These are phyloP conservation scores for Erpornis zantholeuca DNA, from an alignment of 2,113 vertebrate species.

Conservation along the genomic window DNA sequence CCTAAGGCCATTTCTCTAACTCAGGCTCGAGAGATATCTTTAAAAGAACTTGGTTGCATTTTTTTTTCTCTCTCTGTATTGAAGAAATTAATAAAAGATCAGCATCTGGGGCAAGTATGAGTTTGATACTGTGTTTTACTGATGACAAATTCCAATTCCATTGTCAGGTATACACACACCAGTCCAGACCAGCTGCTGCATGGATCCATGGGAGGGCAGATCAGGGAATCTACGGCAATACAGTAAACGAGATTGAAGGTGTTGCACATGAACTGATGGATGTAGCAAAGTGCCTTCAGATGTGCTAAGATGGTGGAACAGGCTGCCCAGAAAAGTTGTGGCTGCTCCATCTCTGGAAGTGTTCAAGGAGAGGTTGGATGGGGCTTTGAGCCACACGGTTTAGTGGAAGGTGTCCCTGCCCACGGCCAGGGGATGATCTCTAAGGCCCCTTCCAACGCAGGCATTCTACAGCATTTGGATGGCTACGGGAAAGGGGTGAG, in stretches of 20 bases:
- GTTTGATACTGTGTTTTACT: not conserved
- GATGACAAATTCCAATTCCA: not conserved
- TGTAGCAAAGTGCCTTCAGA: not conserved
- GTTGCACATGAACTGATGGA: not conserved
- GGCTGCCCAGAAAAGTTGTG: not conserved
- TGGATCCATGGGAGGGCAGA: not conserved
- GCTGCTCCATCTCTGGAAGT: not conserved
- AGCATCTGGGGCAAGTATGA: not conserved
- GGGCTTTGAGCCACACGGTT: not conserved
- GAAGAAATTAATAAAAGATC: slow-evolving; percentile 53
- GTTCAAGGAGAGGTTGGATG: not conserved
- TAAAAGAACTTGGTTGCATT: not conserved
- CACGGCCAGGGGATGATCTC: not conserved
- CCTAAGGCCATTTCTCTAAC: slow-evolving; percentile 20
- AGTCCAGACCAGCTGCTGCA: not conserved
- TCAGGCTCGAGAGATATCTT: not conserved
- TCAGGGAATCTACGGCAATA: not conserved
- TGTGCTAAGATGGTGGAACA: not conserved
- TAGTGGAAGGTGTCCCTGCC: not conserved
- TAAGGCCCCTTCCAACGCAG: not conserved
- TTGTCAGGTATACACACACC: not conserved
- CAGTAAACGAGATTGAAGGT: not conserved
- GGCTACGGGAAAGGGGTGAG: not conserved
- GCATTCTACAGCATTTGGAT: not conserved
- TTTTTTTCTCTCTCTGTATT: not conserved